These are phyloP conservation scores for Chelonus insularis DNA, from an alignment of 1,140 invertebrate genomes.

Conservation along the genomic window DNA sequence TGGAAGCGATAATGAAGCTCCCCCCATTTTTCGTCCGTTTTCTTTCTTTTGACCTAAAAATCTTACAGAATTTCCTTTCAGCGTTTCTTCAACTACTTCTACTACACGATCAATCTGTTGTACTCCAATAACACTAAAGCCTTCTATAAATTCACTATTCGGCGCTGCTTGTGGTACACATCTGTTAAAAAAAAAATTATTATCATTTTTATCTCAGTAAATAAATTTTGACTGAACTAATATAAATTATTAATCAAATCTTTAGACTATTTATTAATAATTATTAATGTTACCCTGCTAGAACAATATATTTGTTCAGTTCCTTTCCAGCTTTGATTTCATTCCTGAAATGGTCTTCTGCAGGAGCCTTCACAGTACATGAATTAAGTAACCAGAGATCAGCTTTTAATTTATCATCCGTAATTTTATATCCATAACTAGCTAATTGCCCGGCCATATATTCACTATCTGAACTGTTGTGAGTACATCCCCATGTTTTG, in stretches of 20 bases:
- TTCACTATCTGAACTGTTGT: constrained; percentile 94
- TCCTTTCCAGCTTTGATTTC: constrained; percentile 80
- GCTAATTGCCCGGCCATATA: constrained; percentile 96
- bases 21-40: constrained; percentile 81
- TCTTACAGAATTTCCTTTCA: constrained; percentile 88
- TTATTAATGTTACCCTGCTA: constrained; percentile 77
- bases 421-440: constrained; percentile 84
- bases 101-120: constrained; percentile 98
- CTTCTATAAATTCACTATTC: constrained; percentile 73
- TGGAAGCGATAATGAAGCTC: constrained; percentile 82
- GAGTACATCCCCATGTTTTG: constrained; percentile 97
- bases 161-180: constrained; percentile 90
- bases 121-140: constrained; percentile 91
- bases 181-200: constrained; percentile 36
- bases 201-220: background rate
- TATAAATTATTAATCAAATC: no score
- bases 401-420: constrained; percentile 79
- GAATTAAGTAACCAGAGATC: constrained; percentile 96
- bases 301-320: constrained; percentile 82
- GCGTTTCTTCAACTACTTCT: constrained; percentile 96
- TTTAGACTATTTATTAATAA: no score
- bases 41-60: constrained; percentile 82
- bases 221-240: no score
- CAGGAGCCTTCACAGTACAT: constrained; percentile 96
- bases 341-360: constrained; percentile 96